These are phyloP conservation scores for Vespertilio murinus DNA, from an alignment of 2,797 vertebrate genomes.

Conservation along the genomic window DNA sequence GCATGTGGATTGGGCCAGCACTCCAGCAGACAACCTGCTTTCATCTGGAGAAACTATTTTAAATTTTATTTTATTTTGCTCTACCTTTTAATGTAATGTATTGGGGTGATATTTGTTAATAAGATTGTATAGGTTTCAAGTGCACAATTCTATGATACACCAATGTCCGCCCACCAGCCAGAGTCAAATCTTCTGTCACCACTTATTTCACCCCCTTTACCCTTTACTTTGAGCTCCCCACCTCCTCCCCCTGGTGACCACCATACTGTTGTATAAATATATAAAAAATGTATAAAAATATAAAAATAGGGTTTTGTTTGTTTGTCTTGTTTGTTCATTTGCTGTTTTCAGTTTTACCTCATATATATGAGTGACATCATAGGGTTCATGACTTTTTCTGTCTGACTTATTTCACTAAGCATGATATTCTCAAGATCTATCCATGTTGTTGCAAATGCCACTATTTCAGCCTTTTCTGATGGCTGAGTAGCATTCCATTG, in stretches of 20 bases:
- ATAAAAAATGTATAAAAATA: too few species aligned
- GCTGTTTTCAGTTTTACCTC: background rate
- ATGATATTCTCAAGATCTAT: background rate
- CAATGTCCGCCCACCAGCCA: background rate
- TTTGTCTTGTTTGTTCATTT: background rate
- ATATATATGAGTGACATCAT: background rate
- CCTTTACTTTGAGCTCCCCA: background rate
- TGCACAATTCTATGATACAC: background rate
- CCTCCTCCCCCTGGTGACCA: background rate
- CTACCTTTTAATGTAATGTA: background rate
- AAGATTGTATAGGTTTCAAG: background rate
- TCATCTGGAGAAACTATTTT: background rate
- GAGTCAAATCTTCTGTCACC: background rate
- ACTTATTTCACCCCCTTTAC: background rate
- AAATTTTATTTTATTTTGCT: background rate
- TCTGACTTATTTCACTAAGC: background rate
- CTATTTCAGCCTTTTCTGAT: background rate
- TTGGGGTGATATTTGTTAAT: background rate
- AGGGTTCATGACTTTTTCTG: background rate
- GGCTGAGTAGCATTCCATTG: background rate
- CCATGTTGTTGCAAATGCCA: background rate
- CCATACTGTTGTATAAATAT: background rate
- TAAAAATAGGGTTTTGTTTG: too few species aligned
- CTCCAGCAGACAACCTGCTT: background rate
- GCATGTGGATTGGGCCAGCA: too few species aligned